phyloP scores from a whole-genome alignment of 2,888 invertebrate genomes.

The Netelia melanura region DNA sequence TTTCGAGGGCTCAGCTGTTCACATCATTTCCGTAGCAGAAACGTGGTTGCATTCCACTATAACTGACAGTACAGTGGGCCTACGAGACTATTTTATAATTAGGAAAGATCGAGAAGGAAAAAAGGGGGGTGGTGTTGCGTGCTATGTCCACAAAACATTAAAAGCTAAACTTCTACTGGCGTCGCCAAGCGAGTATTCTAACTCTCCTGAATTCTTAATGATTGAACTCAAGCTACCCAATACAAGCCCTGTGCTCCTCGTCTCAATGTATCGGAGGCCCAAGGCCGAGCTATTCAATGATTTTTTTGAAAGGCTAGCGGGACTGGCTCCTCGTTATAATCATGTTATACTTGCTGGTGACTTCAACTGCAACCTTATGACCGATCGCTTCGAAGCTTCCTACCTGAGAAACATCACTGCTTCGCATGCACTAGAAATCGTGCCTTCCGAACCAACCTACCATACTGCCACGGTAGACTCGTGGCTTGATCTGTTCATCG shows the following conservation, averaged over 20 bases:
- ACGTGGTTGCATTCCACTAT: conserved; percentile 11
- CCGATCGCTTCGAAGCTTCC: not conserved
- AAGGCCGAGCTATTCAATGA: conserved; percentile 8
- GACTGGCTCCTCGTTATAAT: not conserved
- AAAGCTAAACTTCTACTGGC: not conserved
- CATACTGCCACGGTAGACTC: not conserved
- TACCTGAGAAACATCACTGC: not conserved
- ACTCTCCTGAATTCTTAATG: conserved; percentile 34
- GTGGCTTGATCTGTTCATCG: conserved; percentile 8
- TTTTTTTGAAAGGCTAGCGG: not conserved
- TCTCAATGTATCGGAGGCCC: conserved; percentile 13
- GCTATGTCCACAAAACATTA: conserved; percentile 37
- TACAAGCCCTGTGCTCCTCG: not conserved
- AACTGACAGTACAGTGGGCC: not conserved
- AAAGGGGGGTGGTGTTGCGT: conserved; percentile 46
- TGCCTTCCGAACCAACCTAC: not conserved
- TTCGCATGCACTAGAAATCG: not conserved
- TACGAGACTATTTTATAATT: conserved; percentile 17
- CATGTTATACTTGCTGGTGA: conserved; percentile 21
- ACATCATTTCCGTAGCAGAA: not conserved
- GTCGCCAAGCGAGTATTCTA: conserved; percentile 6
- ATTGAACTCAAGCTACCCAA: not conserved
- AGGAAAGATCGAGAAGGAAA: conserved; percentile 36
- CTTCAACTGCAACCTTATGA: conserved; percentile 26
- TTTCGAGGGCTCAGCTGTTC: not conserved